Evolutionary conservation across 2,113 vertebrate species (phyloP).

Genomic region (Cercopithecus mona): DNA sequence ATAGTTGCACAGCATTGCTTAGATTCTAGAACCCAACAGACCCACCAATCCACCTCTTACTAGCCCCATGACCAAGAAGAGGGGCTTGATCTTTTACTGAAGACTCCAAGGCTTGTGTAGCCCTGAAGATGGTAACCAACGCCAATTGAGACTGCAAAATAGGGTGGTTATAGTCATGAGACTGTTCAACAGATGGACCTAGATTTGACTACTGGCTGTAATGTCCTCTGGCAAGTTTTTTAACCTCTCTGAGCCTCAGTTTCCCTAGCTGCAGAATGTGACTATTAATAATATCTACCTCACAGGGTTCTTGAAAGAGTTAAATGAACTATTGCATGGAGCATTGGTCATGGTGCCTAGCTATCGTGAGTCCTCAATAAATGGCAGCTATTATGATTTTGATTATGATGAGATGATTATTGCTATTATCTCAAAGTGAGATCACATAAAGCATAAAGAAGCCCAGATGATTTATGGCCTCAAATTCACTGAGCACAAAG

Average conservation of each 20-base stretch:
- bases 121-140: not conserved
- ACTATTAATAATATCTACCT: not conserved
- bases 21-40: not conserved
- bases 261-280: not conserved
- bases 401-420: not conserved
- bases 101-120: not conserved
- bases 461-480: not conserved
- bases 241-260: not conserved
- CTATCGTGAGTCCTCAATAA: not conserved
- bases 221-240: not conserved
- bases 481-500: not conserved
- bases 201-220: not conserved
- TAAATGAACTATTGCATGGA: not conserved
- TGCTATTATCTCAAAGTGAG: constrained; percentile 15
- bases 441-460: not conserved
- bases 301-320: not conserved
- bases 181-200: not conserved
- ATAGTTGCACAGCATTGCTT: not conserved
- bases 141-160: not conserved
- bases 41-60: not conserved
- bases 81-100: not conserved
- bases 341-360: not conserved
- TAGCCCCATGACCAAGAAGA: not conserved
- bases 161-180: not conserved
- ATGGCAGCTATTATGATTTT: not conserved